Conservation (phyloP, 2,113 vertebrate genomes). For the Notothenia coriiceps region DNA sequence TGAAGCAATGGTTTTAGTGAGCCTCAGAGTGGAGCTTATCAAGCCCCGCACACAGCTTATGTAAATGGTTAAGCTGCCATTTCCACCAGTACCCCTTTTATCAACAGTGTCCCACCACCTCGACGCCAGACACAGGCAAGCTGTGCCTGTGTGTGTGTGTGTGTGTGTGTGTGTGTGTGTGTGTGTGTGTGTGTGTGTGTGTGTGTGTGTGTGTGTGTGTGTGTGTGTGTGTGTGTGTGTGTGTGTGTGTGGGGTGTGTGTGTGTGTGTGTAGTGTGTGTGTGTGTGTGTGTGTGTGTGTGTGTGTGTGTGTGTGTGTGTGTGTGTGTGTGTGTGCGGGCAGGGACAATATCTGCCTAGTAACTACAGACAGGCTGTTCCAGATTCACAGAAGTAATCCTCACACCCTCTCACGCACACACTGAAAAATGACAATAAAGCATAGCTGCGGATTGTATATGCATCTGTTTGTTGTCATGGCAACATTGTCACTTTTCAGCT, state of each 20-base stretch:
- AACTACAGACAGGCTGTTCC: constrained; percentile 68
- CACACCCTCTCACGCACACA: neutral
- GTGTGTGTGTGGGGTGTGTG: too few relatives aligned
- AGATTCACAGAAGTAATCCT: constrained; percentile 71
- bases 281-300: constrained; percentile 5
- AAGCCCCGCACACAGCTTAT: constrained; percentile 72
- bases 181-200: neutral
- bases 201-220: constrained; percentile 3
- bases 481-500: constrained; percentile 46
- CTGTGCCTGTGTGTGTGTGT: constrained; percentile 48
- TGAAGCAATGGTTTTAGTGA: constrained; percentile 53
- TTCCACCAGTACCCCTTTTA: constrained; percentile 69
- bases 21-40: constrained; percentile 68
- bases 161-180: constrained; percentile 30
- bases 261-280: neutral
- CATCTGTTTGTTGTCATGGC: constrained; percentile 52
- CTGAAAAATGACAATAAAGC: constrained; percentile 43
- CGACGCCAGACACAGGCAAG: constrained; percentile 68
- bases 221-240: constrained; percentile 32
- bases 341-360: constrained; percentile 74
- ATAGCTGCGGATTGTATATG: constrained; percentile 40
- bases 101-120: constrained; percentile 68
- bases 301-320: constrained; percentile 41
- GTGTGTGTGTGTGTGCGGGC: constrained; percentile 30
- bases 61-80: constrained; percentile 78